Conservation (phyloP, 2,888 invertebrate species). For the Podabrus alpinus region DNA sequence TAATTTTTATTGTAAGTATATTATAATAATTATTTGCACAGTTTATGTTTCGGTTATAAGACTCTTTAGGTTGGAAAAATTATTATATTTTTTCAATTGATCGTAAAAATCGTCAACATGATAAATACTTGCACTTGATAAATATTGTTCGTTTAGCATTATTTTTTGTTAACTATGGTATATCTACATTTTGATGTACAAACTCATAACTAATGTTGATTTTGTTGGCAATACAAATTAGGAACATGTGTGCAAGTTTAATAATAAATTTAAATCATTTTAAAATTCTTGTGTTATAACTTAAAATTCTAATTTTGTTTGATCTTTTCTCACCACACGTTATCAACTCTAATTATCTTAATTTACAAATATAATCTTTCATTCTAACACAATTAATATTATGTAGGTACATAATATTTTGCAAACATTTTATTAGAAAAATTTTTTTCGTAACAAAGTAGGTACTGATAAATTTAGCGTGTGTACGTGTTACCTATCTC, state of each 20-base stretch:
- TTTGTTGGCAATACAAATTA: neutral
- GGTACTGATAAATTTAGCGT: neutral
- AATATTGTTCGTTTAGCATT: too few relatives aligned
- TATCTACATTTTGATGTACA: neutral
- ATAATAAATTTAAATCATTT: neutral
- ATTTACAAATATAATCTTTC: neutral
- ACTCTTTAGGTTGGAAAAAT: too few relatives aligned
- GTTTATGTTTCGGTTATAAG: too few relatives aligned
- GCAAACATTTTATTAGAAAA: neutral
- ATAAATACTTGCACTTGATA: too few relatives aligned
- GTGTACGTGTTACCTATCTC: neutral
- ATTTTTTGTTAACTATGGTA: neutral
- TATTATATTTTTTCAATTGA: too few relatives aligned
- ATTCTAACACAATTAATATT: neutral
- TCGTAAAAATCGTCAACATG: too few relatives aligned
- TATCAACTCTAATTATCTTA: neutral
- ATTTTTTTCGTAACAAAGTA: neutral
- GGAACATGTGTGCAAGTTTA: neutral
- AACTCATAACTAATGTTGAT: neutral
- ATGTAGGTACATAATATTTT: too few relatives aligned
- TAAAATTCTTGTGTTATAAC: neutral
- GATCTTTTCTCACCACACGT: neutral
- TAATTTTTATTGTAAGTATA: too few relatives aligned
- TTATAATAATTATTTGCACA: too few relatives aligned
- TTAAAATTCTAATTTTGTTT: neutral